Percentiles rank a stretch among this genome's conserved stretches.
Conservation (phyloP, 2,113 vertebrate genomes). For the Cyrtonyx montezumae region DNA sequence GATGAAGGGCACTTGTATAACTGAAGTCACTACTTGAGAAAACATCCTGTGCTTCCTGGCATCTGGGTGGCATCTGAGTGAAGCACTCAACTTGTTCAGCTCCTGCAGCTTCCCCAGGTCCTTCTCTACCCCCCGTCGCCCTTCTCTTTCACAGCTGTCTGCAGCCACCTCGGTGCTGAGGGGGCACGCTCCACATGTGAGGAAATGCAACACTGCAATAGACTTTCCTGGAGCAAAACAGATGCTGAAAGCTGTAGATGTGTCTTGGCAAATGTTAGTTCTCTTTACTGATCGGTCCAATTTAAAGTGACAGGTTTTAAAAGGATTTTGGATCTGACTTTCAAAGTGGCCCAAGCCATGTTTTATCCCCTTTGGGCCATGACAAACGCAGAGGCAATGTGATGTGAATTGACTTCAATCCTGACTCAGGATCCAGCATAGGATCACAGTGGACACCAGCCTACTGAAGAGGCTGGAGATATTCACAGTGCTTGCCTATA, state of each 20-base stretch:
- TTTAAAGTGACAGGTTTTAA: neutral
- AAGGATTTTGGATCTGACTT: neutral
- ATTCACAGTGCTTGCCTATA: neutral
- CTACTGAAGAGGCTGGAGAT: neutral
- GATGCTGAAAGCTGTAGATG: neutral
- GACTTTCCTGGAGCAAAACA: neutral
- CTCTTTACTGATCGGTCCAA: neutral
- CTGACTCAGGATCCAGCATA: neutral
- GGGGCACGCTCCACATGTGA: neutral
- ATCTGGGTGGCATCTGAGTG: neutral
- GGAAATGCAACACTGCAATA: neutral
- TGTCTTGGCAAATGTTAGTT: neutral
- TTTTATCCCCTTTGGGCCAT: neutral
- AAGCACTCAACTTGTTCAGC: neutral
- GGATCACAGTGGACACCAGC: neutral
- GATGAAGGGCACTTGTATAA: neutral
- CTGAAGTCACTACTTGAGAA: neutral
- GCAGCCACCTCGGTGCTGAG: neutral
- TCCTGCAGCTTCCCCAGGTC: fast-evolving
- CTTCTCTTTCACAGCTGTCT: neutral
- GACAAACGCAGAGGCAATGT: neutral
- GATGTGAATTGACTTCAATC: neutral
- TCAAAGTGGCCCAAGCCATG: neutral
- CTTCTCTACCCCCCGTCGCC: neutral
- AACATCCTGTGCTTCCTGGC: neutral